Conservation (phyloP, 2,888 invertebrate genomes). For the Anagyrus pseudococci region DNA sequence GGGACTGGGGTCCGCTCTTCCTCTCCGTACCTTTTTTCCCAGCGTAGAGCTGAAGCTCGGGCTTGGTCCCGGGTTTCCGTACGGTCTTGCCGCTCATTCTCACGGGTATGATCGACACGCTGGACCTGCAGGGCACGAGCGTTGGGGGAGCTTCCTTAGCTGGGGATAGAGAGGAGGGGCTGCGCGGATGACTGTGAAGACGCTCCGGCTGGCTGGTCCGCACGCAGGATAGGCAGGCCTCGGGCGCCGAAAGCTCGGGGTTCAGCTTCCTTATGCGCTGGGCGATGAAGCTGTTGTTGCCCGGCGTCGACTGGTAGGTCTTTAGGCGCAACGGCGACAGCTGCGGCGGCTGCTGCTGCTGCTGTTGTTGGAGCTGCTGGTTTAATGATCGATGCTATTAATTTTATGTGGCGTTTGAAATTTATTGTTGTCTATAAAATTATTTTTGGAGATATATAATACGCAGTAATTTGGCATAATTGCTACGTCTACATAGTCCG, state of each 20-base stretch:
- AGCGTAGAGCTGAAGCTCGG: too few species aligned
- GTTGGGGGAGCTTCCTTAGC: conserved; percentile 36
- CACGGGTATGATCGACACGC: conserved; percentile 7
- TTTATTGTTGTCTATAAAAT: too few species aligned
- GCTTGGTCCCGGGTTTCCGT: too few species aligned
- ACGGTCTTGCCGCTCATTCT: background rate
- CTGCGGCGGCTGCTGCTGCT: conserved; percentile 2
- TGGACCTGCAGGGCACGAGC: background rate
- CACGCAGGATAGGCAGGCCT: conserved; percentile 72
- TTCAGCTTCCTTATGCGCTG: too few species aligned
- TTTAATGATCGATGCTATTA: too few species aligned
- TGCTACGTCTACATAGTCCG: too few species aligned
- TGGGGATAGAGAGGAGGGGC: conserved; percentile 42
- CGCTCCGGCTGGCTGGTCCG: conserved; percentile 74
- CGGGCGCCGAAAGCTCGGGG: conserved; percentile 52
- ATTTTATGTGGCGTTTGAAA: too few species aligned
- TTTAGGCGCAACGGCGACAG: conserved; percentile 22
- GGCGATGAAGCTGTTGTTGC: background rate
- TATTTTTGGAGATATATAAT: too few species aligned
- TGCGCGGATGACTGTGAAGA: conserved; percentile 66
- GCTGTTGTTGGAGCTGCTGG: background rate
- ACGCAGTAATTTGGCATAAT: too few species aligned
- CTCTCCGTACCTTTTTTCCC: too few species aligned
- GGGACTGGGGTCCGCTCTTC: too few species aligned
- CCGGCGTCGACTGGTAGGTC: background rate